Evolutionary conservation across 2,113 vertebrate species (phyloP).

Genomic region (Parus major): DNA sequence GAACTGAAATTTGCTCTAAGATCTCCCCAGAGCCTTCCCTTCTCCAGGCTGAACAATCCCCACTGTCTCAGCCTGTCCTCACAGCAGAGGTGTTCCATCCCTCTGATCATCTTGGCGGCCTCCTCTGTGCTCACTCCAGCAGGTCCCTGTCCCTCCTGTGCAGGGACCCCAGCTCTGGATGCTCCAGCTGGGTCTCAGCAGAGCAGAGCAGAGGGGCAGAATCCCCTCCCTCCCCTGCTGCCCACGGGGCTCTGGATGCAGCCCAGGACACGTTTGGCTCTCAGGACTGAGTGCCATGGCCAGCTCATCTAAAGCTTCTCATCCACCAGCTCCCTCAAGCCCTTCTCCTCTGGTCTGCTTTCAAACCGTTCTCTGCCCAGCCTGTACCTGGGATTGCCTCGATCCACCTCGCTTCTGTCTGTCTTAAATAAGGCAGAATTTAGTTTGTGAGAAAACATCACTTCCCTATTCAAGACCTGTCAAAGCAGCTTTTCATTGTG

Average conservation of each 20-base stretch:
- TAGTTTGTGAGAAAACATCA: not conserved
- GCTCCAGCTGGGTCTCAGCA: not conserved
- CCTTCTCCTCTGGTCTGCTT: not conserved
- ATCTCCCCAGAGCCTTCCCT: not conserved
- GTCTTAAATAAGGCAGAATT: not conserved
- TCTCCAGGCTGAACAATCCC: not conserved
- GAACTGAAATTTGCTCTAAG: not conserved
- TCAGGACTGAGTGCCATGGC: not conserved
- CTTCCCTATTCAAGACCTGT: not conserved
- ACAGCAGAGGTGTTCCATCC: rapidly evolving
- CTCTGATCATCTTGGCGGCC: not conserved
- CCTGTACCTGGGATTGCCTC: not conserved
- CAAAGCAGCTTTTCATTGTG: not conserved
- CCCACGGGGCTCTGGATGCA: not conserved
- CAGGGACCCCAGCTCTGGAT: not conserved
- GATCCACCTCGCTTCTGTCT: not conserved
- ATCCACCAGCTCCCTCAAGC: not conserved
- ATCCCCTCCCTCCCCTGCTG: not conserved
- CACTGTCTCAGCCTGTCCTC: not conserved
- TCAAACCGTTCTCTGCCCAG: not conserved
- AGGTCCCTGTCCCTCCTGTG: not conserved
- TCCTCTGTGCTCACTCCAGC: not conserved
- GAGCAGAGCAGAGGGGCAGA: not conserved
- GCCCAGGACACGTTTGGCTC: not conserved
- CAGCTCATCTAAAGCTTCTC: not conserved